Conservation (phyloP, 1,140 invertebrate genomes). For the Trinorchestia longiramus region DNA sequence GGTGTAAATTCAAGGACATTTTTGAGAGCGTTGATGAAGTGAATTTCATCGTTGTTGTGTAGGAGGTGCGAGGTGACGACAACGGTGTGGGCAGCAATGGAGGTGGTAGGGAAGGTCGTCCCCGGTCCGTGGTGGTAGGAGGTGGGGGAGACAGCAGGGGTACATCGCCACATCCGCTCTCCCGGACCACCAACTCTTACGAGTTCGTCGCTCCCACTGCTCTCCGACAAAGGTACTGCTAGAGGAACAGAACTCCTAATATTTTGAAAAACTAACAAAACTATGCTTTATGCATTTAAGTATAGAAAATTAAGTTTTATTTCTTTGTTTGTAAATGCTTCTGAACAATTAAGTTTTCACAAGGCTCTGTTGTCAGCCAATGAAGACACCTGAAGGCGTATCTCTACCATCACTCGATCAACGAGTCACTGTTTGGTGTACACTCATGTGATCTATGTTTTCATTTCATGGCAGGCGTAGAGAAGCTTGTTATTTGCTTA, state of each 20-base stretch:
- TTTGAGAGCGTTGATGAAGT: background rate
- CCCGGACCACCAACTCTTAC: slow-evolving; percentile 65
- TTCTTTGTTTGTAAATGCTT: background rate
- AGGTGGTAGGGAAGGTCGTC: slow-evolving; percentile 54
- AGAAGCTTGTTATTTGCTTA: too few relatives aligned
- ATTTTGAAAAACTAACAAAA: background rate
- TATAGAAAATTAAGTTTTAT: background rate
- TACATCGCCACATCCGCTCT: slow-evolving; percentile 66
- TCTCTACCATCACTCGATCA: too few relatives aligned
- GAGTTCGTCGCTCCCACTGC: slow-evolving; percentile 58
- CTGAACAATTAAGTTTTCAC: background rate
- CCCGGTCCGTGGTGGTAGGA: slow-evolving; percentile 63
- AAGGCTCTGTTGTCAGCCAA: background rate
- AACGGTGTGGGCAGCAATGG: slow-evolving; percentile 57
- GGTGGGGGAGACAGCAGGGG: slow-evolving; percentile 60
- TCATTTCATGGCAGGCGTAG: too few relatives aligned
- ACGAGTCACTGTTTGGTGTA: too few relatives aligned
- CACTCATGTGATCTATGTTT: too few relatives aligned
- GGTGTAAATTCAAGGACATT: background rate
- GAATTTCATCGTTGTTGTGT: background rate
- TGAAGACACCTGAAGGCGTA: too few relatives aligned
- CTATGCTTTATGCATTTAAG: background rate
- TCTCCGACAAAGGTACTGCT: slow-evolving; percentile 48
- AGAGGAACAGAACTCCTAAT: background rate
- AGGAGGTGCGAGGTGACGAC: slow-evolving; percentile 56